These are phyloP conservation scores for Proterorhinus semilunaris DNA, from an alignment of 2,113 vertebrate genomes.

Conservation along the genomic window DNA sequence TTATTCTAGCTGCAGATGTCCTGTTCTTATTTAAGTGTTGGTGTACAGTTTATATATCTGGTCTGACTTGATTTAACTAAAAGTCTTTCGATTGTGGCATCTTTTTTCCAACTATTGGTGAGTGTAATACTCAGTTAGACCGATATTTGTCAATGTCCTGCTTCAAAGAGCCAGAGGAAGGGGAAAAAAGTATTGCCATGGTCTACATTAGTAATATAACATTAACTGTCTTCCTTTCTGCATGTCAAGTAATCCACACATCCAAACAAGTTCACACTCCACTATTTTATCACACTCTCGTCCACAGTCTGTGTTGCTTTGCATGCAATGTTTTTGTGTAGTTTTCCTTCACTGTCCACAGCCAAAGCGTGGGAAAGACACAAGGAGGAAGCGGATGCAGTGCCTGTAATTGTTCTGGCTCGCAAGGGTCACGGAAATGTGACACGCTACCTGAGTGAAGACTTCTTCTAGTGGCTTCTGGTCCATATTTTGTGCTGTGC, in stretches of 20 bases:
- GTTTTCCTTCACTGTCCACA: constrained; percentile 77
- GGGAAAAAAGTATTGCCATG: constrained; percentile 17
- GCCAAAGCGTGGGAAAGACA: constrained; percentile 79
- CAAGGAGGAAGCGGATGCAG: constrained; percentile 75
- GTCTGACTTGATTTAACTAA: background rate
- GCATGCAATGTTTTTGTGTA: constrained; percentile 71
- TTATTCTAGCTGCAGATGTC: constrained; percentile 6
- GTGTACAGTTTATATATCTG: background rate
- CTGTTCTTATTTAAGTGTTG: background rate
- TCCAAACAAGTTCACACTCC: constrained; percentile 69
- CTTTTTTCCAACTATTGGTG: constrained; percentile 48
- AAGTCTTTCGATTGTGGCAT: constrained; percentile 15
- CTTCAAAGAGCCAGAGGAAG: constrained; percentile 39
- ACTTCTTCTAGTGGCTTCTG: constrained; percentile 67
- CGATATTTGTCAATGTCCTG: background rate
- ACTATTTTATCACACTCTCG: constrained; percentile 2
- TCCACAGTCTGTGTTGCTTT: constrained; percentile 60
- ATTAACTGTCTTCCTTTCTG: constrained; percentile 57
- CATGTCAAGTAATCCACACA: constrained; percentile 69
- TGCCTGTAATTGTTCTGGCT: constrained; percentile 78
- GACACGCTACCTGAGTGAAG: constrained; percentile 78
- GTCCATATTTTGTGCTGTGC: constrained; percentile 35
- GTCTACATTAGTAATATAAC: constrained; percentile 46
- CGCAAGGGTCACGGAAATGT: constrained; percentile 76
- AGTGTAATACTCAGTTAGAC: constrained; percentile 27